Evolutionary conservation across 2,113 vertebrate genomes (phyloP), one percentile per base, ranked within the genome.

Genomic region (Ceyx cyanopectus): DNA sequence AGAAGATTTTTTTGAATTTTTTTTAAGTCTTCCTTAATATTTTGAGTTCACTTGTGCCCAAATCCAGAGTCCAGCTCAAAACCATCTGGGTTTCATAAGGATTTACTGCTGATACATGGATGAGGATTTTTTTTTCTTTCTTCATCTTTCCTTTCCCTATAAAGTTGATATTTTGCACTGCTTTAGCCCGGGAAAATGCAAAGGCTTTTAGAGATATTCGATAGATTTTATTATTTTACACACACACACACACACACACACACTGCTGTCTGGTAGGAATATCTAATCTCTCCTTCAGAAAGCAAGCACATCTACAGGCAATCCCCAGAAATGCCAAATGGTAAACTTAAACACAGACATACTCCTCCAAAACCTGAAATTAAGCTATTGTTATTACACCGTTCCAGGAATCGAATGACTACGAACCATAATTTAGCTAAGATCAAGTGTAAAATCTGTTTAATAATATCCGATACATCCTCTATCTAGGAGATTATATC

Each of bases 381-480:
- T 21, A 53, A 86, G 83, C 92, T 43, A 32, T 67, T 92, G 87
- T 89, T 94, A 93, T 92, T n/a, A 5, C 53, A 82, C 76, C 21
- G 6, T 41, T 41, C 56, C 23, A 69, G 83, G 51, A 67, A 92
- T 40, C 34, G 26, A 69, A 62, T 67, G 73, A 40, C 89, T 93
- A 86, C 84, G 15, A 79, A 74, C 81, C 94, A 91, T 24, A 29
- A 84, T 90, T 95, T 84, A 95, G 84, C 79, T 56, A 94, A 94
- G 92, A 95, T 94, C 94, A 95, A 96, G 88, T 92, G 85, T 61
- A 93, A 93, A 94, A 93, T 90, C 90, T 95, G 63, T 91, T 95
- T 89, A 89, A 97, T 94, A 86, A 93, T 53, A 96, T 37, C 77
- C 5, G 1, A 65, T 84, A 78, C 94, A 29, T 85, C 84, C 93